These are phyloP conservation scores for Cyphomyrmex costatus DNA, from an alignment of 1,140 invertebrate species.

Conservation along the genomic window DNA sequence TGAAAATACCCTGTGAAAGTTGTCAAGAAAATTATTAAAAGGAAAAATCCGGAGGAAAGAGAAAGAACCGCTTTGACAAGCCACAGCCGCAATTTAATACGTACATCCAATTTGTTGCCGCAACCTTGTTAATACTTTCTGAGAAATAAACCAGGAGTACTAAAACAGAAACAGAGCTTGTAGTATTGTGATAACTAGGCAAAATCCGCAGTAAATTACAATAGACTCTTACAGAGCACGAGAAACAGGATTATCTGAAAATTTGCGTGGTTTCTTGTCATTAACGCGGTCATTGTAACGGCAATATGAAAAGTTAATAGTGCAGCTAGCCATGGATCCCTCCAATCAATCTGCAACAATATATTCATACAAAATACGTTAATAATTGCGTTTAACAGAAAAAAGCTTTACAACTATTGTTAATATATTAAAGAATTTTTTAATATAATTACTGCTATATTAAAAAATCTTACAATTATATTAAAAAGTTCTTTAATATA, in stretches of 20 bases:
- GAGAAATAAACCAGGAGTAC: slow-evolving; percentile 95
- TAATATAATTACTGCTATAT: no score
- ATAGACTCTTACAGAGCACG: slow-evolving; percentile 90
- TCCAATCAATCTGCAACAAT: slow-evolving; percentile 94
- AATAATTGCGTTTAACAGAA: no score
- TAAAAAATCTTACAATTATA: no score
- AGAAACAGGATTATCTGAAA: slow-evolving; percentile 95
- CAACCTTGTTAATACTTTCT: slow-evolving; percentile 95
- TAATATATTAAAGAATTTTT: no score
- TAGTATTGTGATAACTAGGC: not conserved
- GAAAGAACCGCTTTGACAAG: not conserved
- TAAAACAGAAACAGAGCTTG: slow-evolving; percentile 84
- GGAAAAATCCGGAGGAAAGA: not conserved
- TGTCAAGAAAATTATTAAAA: slow-evolving; percentile 4
- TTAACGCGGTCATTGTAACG: slow-evolving; percentile 92
- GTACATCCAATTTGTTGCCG: slow-evolving; percentile 93
- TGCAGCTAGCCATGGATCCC: slow-evolving; percentile 94
- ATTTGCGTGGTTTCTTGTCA: slow-evolving; percentile 94
- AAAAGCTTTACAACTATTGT: no score
- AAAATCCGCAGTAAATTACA: not conserved
- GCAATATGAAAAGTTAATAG: slow-evolving; percentile 92
- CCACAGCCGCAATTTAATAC: slow-evolving; percentile 64
- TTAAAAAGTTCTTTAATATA: no score
- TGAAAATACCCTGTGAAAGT: slow-evolving; percentile 90
- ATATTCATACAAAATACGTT: slow-evolving; percentile 77